Percentiles rank a stretch among this genome's conserved stretches.
phyloP scores from a whole-genome alignment of 2,888 invertebrate genomes.

The Timema cristinae region DNA sequence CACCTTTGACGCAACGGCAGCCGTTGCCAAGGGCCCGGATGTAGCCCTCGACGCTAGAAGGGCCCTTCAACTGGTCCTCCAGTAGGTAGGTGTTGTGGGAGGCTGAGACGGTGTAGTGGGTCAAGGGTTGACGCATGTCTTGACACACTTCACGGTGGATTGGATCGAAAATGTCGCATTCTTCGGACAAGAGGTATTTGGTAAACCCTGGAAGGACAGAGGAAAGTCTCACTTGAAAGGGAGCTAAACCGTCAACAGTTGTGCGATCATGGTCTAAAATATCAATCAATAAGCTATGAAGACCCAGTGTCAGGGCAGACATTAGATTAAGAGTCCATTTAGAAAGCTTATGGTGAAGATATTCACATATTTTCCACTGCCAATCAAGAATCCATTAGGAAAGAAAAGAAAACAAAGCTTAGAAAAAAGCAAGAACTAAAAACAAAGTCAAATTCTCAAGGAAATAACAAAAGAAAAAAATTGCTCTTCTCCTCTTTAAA shows the following conservation, averaged over 20 bases:
- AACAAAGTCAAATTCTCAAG: too few relatives aligned
- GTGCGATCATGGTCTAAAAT: too few relatives aligned
- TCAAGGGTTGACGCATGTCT: conserved; percentile 52
- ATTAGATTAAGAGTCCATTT: too few relatives aligned
- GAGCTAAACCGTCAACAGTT: not conserved
- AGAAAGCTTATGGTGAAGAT: not conserved
- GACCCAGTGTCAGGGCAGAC: too few relatives aligned
- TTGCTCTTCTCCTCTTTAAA: too few relatives aligned
- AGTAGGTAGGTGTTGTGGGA: conserved; percentile 52
- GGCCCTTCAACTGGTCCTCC: conserved; percentile 53
- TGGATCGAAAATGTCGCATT: conserved; percentile 51
- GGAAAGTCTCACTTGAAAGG: not conserved
- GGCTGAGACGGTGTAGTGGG: conserved; percentile 50
- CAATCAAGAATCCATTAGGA: too few relatives aligned
- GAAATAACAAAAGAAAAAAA: too few relatives aligned
- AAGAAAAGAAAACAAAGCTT: too few relatives aligned
- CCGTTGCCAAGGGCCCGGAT: conserved; percentile 49
- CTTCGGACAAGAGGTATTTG: conserved; percentile 44
- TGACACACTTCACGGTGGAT: conserved; percentile 45
- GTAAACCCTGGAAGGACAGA: conserved; percentile 42
- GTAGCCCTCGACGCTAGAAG: conserved; percentile 51
- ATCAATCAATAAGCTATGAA: too few relatives aligned
- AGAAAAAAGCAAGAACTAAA: too few relatives aligned
- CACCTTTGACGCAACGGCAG: conserved; percentile 53
- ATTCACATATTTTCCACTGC: too few relatives aligned